Evolutionary conservation across 35 echinoderm and acorn worm genomes (phyloP).

Genomic region (Hemicentrotus pulcherrimus): DNA sequence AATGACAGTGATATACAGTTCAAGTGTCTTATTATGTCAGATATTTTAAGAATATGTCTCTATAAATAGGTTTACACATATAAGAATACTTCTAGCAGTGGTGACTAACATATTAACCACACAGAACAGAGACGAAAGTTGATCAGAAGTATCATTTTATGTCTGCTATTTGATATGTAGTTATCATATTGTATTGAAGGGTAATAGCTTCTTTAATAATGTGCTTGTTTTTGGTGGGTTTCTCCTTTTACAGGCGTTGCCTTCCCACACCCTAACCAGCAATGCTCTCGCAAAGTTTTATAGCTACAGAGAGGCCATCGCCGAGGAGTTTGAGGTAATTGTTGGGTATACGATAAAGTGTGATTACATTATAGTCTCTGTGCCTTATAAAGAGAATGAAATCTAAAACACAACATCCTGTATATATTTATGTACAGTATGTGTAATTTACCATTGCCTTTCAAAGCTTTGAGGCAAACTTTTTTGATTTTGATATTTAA

Average conservation of each 20-base stretch:
- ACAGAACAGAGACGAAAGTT: not conserved
- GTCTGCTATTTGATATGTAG: not conserved
- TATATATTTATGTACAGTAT: too few species aligned
- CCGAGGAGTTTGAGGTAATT: conserved; percentile 72
- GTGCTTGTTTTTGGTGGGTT: not conserved
- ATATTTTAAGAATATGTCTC: not conserved
- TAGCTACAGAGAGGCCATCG: conserved; percentile 73
- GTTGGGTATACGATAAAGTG: not conserved
- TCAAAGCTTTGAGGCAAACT: too few species aligned
- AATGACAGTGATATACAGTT: not conserved
- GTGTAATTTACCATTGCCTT: too few species aligned
- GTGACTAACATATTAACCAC: not conserved
- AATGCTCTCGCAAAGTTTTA: conserved; percentile 68
- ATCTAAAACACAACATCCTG: too few species aligned
- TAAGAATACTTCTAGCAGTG: not conserved
- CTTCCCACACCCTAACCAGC: conserved; percentile 65
- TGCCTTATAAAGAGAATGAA: too few species aligned
- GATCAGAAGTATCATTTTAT: not conserved
- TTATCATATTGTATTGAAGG: not conserved
- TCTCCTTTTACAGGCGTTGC: conserved; percentile 57
- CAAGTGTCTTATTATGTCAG: not conserved
- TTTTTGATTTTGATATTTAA: too few species aligned
- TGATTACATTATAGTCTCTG: not conserved
- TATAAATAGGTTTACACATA: not conserved
- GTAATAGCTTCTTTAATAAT: not conserved